phyloP scores from a whole-genome alignment of 2,113 vertebrate genomes.

The Monopterus albus region DNA sequence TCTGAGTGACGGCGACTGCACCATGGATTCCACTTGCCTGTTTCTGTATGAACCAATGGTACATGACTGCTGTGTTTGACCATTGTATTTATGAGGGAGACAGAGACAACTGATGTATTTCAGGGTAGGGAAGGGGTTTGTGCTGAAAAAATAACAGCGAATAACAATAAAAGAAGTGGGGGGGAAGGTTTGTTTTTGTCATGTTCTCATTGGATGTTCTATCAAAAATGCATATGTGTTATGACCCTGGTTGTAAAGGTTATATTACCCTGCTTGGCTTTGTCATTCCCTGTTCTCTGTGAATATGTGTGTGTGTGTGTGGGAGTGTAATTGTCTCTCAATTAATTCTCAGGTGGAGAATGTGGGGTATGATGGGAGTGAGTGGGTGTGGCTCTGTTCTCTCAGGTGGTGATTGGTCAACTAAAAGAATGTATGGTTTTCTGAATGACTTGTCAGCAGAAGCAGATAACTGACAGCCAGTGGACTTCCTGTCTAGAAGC shows the following conservation, averaged over 20 bases:
- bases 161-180: slow-evolving; percentile 75
- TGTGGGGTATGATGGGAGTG: no score
- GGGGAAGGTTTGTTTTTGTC: slow-evolving; percentile 44
- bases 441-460: slow-evolving; percentile 51
- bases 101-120: slow-evolving; percentile 57
- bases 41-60: slow-evolving; percentile 78
- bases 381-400: no score
- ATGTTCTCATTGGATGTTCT: slow-evolving; percentile 26
- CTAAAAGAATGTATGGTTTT: slow-evolving; percentile 27
- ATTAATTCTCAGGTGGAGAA: no score
- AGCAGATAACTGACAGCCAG: slow-evolving; percentile 29
- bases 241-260: no score
- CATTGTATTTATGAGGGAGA: slow-evolving; percentile 78
- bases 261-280: no score
- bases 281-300: no score
- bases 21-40: slow-evolving; percentile 57
- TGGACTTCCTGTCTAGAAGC: slow-evolving; percentile 51
- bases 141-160: slow-evolving; percentile 53
- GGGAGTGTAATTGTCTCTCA: no score
- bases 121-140: slow-evolving; percentile 35
- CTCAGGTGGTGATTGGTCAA: no score
- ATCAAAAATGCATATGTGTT: slow-evolving; percentile 25
- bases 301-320: no score
- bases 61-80: slow-evolving; percentile 81
- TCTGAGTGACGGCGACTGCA: slow-evolving; percentile 21